A percentile compares a stretch with the other conserved stretches of the same genome.
These are phyloP conservation scores for Sinhomidia bicolor DNA, from an alignment of 2,888 invertebrate genomes.

Conservation along the genomic window DNA sequence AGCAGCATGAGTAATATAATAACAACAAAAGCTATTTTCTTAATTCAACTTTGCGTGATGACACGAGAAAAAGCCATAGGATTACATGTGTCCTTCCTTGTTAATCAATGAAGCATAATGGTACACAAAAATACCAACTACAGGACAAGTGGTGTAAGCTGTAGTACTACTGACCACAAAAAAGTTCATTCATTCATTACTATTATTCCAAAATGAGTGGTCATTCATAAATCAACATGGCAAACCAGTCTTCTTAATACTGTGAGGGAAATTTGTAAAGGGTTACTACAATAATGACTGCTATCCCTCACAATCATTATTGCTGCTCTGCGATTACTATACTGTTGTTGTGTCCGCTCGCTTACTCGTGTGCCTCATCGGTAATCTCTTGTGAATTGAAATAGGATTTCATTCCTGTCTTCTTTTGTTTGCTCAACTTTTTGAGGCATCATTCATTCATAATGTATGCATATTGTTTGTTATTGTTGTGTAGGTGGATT, in stretches of 20 bases:
- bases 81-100: conserved; percentile 70
- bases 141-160: not conserved
- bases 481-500: not conserved
- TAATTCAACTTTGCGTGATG: conserved; percentile 60
- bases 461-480: no score
- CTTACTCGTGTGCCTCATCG: conserved; percentile 49
- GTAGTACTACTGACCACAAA: conserved; percentile 53
- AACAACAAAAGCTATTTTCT: not conserved
- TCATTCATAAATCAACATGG: conserved; percentile 59
- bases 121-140: no score
- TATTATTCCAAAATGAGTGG: conserved; percentile 17
- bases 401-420: conserved; percentile 52
- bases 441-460: not conserved
- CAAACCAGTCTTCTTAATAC: not conserved
- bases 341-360: not conserved
- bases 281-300: conserved; percentile 1
- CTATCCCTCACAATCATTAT: not conserved
- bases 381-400: conserved; percentile 37
- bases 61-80: conserved; percentile 67
- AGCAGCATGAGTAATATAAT: conserved; percentile 3
- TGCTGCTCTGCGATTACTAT: not conserved
- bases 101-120: conserved; percentile 62
- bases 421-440: conserved; percentile 18
- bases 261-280: not conserved
- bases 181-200: conserved; percentile 50